Percentiles rank a stretch among this genome's conserved stretches.
Conservation (phyloP, 2,113 vertebrate species). For the Poeciliopsis turrubarensis region DNA sequence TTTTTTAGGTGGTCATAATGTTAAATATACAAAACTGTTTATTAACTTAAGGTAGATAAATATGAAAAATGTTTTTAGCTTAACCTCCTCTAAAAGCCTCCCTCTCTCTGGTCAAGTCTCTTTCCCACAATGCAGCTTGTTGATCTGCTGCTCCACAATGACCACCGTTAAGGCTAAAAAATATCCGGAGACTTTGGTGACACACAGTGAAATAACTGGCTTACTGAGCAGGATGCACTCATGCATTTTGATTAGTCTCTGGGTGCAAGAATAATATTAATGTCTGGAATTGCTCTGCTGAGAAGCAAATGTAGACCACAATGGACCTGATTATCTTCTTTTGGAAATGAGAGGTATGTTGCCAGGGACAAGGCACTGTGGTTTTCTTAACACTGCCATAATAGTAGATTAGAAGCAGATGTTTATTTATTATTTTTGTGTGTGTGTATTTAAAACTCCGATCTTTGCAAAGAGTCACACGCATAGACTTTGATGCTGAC, state of each 20-base stretch:
- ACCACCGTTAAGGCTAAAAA: not conserved
- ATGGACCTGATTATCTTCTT: not conserved
- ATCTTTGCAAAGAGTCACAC: constrained; percentile 23
- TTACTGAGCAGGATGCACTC: accelerated
- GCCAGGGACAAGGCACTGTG: accelerated
- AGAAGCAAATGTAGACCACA: not conserved
- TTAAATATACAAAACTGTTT: not conserved
- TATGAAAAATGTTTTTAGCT: not conserved
- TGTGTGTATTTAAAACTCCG: constrained; percentile 16
- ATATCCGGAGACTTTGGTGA: constrained; percentile 11
- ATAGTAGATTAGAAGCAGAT: too few relatives aligned
- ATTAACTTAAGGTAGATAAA: not conserved
- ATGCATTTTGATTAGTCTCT: constrained; percentile 15
- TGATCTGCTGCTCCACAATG: not conserved
- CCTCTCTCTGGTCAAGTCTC: not conserved
- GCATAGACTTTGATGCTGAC: not conserved
- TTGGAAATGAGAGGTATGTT: not conserved
- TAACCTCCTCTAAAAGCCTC: constrained; percentile 4
- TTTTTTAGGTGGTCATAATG: too few relatives aligned
- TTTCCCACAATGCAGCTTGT: not conserved
- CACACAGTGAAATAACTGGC: not conserved
- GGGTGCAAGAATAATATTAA: not conserved
- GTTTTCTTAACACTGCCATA: accelerated
- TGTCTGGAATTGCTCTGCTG: not conserved
- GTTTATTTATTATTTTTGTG: not conserved